Evolutionary conservation across 2,888 invertebrate genomes (phyloP), one percentile per base, ranked within the genome.

Genomic region (Biston betularia): DNA sequence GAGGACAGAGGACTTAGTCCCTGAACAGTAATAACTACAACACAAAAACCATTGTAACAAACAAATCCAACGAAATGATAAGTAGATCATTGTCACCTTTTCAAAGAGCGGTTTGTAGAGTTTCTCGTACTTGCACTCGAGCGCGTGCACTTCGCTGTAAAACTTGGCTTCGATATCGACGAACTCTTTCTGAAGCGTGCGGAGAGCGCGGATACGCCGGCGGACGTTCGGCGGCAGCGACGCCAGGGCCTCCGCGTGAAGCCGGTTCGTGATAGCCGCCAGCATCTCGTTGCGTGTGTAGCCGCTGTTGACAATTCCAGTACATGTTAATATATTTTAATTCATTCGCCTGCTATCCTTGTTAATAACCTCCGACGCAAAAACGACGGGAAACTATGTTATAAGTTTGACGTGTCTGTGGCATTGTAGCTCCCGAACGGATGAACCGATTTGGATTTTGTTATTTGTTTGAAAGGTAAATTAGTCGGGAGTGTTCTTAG

Each of bases 91-190:
- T 49, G 34, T 50, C 46, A 96, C 96, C 95, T 97, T 97, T 77
- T 97, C 97, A 89, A 97, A 97, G 50, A 97, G 88, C 2, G 97
- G 96, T 65, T 95, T 95, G 89, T 97, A 98, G 75, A 96, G 90
- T 75, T 96, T 95, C 82, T 97, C 97, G 87, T 98, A 99, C 89
- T 97, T 97, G 93, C 97, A 97, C 92, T 99, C 99, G 59, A 99
- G 94, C 33, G 96, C 96, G 85, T 99, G 99, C 48, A 99, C 97
- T 82, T 98, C 98, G 80, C 97, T 96, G 89, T 98, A 99, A 92
- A 99, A 98, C 83, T 98, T 96, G 0, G 98, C 97, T 89, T 99
- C 99, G 63, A 98, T 95, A 81, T 97, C 96, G 7, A 97, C 97
- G 55, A 97, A 96, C 79, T 97, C 96, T 79, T 97, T 94, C 88